Conservation (phyloP, 2,888 invertebrate species). For the Melolontha melolontha region DNA sequence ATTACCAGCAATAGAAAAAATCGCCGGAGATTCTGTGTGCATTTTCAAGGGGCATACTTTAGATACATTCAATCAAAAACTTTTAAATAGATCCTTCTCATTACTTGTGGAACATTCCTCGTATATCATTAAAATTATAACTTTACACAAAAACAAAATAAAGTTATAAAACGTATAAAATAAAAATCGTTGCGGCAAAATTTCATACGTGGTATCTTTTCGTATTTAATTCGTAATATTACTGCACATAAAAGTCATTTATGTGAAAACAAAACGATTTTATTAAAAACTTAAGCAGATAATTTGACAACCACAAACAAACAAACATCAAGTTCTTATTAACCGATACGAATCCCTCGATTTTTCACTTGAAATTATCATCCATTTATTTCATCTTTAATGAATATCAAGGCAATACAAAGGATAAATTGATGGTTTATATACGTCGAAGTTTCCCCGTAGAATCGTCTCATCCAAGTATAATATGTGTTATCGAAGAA, state of each 20-base stretch:
- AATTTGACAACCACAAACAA: slow-evolving; percentile 54
- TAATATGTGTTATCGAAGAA: neutral
- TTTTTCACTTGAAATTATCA: slow-evolving; percentile 39
- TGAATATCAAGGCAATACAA: slow-evolving; percentile 43
- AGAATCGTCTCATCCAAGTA: neutral
- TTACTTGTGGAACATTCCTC: too few relatives aligned
- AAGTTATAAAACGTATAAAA: too few relatives aligned
- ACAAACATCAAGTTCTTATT: slow-evolving; percentile 58
- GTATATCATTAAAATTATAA: too few relatives aligned
- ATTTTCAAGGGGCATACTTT: too few relatives aligned
- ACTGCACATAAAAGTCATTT: slow-evolving; percentile 55
- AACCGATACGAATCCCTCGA: slow-evolving; percentile 48
- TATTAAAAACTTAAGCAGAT: slow-evolving; percentile 46
- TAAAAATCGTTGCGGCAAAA: too few relatives aligned
- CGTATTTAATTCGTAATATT: slow-evolving; percentile 21
- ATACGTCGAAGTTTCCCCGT: slow-evolving; percentile 28
- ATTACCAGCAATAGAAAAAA: too few relatives aligned
- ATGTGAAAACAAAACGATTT: slow-evolving; percentile 59
- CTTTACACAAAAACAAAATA: too few relatives aligned
- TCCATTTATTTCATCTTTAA: slow-evolving; percentile 48
- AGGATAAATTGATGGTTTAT: slow-evolving; percentile 43
- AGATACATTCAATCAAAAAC: too few relatives aligned
- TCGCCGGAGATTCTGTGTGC: too few relatives aligned
- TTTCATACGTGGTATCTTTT: too few relatives aligned
- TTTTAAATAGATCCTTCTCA: too few relatives aligned